Evolutionary conservation across 2,113 vertebrate genomes (phyloP).

Genomic region (Proteles cristata): DNA sequence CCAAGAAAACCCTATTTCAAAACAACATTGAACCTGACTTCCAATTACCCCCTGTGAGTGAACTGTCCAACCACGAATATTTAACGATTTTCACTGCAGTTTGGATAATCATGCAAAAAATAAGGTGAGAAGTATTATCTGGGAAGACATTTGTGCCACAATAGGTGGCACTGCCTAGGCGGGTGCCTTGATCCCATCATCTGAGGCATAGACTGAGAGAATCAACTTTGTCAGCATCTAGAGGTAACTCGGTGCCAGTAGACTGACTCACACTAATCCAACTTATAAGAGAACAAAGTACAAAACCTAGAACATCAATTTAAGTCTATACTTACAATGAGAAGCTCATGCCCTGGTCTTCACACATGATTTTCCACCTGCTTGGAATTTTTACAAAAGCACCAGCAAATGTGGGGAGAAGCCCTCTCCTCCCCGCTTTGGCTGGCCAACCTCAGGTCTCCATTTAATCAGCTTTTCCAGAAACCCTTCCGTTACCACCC

Average conservation of each 20-base stretch:
- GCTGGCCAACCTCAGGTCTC: background rate
- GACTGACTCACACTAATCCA: background rate
- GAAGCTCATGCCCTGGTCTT: background rate
- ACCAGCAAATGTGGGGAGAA: no score
- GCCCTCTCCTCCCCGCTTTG: accelerated
- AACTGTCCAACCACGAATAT: background rate
- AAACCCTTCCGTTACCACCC: background rate
- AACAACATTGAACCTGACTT: background rate
- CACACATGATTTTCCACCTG: background rate
- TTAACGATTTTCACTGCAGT: background rate
- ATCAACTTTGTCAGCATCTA: background rate
- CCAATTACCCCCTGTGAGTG: background rate
- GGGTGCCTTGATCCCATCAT: background rate
- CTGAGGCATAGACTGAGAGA: background rate
- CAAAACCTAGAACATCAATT: background rate
- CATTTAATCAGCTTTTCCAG: no score
- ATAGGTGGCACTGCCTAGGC: background rate
- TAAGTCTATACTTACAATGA: background rate
- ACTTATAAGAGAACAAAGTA: background rate
- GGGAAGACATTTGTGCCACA: background rate
- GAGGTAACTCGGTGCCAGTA: background rate
- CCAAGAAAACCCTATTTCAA: background rate
- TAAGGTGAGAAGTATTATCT: no score
- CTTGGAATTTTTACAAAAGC: background rate
- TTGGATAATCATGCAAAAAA: background rate